Percentiles rank a stretch among this genome's conserved stretches.
Evolutionary conservation across 2,888 invertebrate species (phyloP).

Genomic region (Malthinus seriepunctatus): DNA sequence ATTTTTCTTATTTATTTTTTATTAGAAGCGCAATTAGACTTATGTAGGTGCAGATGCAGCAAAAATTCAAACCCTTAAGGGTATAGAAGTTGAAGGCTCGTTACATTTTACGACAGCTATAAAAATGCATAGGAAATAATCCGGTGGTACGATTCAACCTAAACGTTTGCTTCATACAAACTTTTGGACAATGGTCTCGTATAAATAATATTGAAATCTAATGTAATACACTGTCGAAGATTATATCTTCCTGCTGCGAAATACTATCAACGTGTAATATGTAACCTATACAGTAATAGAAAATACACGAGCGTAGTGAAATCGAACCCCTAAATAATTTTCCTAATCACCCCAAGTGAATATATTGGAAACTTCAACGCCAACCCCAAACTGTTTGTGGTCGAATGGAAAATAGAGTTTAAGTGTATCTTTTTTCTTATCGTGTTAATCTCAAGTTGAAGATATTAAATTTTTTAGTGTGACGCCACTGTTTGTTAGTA

Average conservation of each 20-base stretch:
- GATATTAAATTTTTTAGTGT: slow-evolving; percentile 1
- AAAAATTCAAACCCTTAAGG: slow-evolving; percentile 8
- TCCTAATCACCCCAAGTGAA: too few relatives aligned
- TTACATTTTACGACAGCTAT: slow-evolving; percentile 35
- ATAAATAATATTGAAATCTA: slow-evolving; percentile 30
- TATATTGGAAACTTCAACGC: too few relatives aligned
- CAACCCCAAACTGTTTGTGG: too few relatives aligned
- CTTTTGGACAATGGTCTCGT: slow-evolving; percentile 23
- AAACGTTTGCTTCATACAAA: slow-evolving; percentile 20
- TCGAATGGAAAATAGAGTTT: too few relatives aligned
- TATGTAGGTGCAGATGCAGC: slow-evolving; percentile 14
- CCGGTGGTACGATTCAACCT: slow-evolving; percentile 25
- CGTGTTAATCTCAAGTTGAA: not conserved
- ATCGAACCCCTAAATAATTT: too few relatives aligned
- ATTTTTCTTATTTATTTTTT: slow-evolving; percentile 4
- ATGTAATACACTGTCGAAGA: slow-evolving; percentile 28
- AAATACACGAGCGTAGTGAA: slow-evolving; percentile 19
- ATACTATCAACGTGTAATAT: slow-evolving; percentile 24
- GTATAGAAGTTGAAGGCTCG: slow-evolving; percentile 25
- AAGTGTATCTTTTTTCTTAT: too few relatives aligned
- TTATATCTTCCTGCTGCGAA: slow-evolving; percentile 31
- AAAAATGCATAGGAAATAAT: slow-evolving; percentile 35
- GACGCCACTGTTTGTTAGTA: slow-evolving; percentile 24
- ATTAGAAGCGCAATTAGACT: slow-evolving; percentile 9
- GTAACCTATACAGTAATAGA: slow-evolving; percentile 21